Evolutionary conservation across 2,888 invertebrate species (phyloP).

Genomic region (Anodontia alba): DNA sequence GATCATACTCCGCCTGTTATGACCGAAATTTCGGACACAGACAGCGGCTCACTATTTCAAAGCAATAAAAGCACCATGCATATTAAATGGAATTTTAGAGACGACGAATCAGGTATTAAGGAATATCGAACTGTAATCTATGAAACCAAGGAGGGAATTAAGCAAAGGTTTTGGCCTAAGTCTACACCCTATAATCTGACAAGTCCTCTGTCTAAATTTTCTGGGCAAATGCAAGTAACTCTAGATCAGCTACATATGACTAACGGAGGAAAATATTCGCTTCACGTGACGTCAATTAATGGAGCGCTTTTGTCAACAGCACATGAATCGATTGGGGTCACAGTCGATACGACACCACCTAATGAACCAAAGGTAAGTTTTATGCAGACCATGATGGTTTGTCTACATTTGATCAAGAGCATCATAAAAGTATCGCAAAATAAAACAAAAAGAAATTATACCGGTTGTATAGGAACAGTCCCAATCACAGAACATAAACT

Average conservation of each 20-base stretch:
- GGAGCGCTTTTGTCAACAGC: conserved; percentile 63
- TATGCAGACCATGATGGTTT: too few relatives aligned
- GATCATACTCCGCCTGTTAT: conserved; percentile 65
- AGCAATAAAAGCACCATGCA: conserved; percentile 42
- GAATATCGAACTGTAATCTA: conserved; percentile 66
- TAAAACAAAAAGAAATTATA: too few relatives aligned
- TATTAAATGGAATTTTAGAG: conserved; percentile 65
- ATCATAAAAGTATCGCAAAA: too few relatives aligned
- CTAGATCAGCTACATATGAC: conserved; percentile 40
- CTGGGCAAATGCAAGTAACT: conserved; percentile 21
- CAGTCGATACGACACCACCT: conserved; percentile 70
- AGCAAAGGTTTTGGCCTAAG: conserved; percentile 61
- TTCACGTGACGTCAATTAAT: conserved; percentile 70
- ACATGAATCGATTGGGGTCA: conserved; percentile 67
- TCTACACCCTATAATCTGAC: conserved; percentile 37
- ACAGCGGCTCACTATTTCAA: conserved; percentile 48
- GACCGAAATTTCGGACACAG: conserved; percentile 31
- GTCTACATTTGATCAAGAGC: too few relatives aligned
- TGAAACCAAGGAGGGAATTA: conserved; percentile 56
- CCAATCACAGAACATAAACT: too few relatives aligned
- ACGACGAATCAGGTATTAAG: conserved; percentile 65
- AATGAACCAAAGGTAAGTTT: conserved; percentile 53
- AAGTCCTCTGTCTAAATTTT: conserved; percentile 5
- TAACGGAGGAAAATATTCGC: conserved; percentile 64
- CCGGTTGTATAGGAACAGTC: too few relatives aligned